These are phyloP conservation scores for Pseudochirops corinnae DNA, from an alignment of 2,797 vertebrate species.

Conservation along the genomic window DNA sequence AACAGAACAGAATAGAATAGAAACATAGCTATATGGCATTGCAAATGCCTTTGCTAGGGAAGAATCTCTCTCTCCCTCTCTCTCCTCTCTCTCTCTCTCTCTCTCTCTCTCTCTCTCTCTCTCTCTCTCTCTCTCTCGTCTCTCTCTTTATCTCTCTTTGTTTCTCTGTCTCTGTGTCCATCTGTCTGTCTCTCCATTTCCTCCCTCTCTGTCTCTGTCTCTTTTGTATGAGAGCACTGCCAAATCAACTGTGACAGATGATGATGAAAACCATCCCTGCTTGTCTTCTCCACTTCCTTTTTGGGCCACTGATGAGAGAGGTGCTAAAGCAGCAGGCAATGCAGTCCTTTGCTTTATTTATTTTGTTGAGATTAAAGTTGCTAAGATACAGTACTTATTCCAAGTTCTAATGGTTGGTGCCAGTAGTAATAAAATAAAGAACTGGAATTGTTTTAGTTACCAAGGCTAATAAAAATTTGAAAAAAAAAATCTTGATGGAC, in stretches of 20 bases:
- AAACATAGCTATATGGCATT: neutral
- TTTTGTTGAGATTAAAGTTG: conserved; percentile 76
- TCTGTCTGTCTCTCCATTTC: neutral
- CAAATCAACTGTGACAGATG: conserved; percentile 40
- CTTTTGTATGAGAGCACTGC: conserved; percentile 29
- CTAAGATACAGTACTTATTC: conserved; percentile 73
- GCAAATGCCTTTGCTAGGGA: conserved; percentile 42
- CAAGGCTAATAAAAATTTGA: conserved; percentile 71
- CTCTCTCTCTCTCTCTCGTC: neutral
- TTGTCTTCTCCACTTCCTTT: conserved; percentile 29
- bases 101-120: neutral
- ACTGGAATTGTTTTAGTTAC: conserved; percentile 78
- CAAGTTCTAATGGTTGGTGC: conserved; percentile 69
- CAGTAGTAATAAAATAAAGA: conserved; percentile 74
- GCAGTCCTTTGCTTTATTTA: conserved; percentile 62
- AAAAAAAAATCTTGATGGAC: conserved; percentile 74
- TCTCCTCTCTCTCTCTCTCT: neutral
- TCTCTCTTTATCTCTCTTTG: neutral
- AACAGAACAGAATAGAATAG: too few species aligned
- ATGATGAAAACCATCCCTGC: neutral
- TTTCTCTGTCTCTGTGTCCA: neutral
- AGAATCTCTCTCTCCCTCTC: neutral
- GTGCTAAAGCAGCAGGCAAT: conserved; percentile 34
- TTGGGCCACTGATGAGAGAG: conserved; percentile 64
- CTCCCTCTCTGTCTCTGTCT: neutral